phyloP scores from a whole-genome alignment of 2,888 invertebrate genomes.

The Cephus pulcher region DNA sequence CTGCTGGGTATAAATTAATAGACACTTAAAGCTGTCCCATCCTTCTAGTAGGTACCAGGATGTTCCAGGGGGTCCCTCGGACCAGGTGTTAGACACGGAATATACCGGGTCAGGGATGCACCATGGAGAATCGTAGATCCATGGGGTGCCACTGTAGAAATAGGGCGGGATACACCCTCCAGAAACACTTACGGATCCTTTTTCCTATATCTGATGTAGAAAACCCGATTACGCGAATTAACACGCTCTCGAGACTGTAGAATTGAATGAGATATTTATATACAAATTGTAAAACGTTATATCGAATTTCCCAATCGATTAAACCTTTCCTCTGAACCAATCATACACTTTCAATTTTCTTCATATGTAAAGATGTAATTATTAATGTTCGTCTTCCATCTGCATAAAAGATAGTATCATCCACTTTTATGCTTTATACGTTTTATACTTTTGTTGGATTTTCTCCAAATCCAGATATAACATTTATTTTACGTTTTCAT shows the following conservation, averaged over 20 bases:
- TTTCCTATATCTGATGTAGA: background rate
- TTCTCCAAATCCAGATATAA: background rate
- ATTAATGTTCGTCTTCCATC: no score
- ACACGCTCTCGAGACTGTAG: background rate
- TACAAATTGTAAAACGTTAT: background rate
- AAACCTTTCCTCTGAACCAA: background rate
- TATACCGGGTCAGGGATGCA: constrained; percentile 34
- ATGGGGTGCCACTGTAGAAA: constrained; percentile 3
- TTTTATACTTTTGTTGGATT: no score
- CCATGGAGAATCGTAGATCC: constrained; percentile 46
- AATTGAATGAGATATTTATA: background rate
- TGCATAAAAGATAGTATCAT: no score
- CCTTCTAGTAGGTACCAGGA: constrained; percentile 41
- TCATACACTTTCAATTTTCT: background rate
- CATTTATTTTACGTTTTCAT: background rate
- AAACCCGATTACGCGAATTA: constrained; percentile 5
- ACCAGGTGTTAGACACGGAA: constrained; percentile 52
- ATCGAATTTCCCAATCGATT: background rate
- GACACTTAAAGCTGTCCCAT: constrained; percentile 43
- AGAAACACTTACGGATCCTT: constrained; percentile 6
- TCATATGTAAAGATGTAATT: no score
- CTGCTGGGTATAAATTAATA: constrained; percentile 57
- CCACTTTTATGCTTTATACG: no score
- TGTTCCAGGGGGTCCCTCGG: constrained; percentile 23
- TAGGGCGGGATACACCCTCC: background rate